Evolutionary conservation across 1,140 invertebrate species (phyloP).

Genomic region (Hermatobates lingyangjiaoensis): DNA sequence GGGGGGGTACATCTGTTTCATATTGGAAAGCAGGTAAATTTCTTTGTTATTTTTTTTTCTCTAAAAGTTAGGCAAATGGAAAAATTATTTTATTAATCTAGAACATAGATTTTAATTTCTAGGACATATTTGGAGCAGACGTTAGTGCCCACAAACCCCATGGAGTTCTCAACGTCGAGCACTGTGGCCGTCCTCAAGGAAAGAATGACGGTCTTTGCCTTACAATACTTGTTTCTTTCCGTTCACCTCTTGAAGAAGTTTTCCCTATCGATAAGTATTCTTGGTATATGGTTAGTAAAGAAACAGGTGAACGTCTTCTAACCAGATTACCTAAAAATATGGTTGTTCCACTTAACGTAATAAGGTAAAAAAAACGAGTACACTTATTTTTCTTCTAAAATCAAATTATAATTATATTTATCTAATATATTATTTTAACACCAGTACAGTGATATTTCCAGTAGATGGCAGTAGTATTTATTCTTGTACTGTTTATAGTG

Average conservation of each 20-base stretch:
- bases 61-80: too few species aligned
- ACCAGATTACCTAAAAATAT: slow-evolving; percentile 49
- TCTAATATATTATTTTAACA: too few species aligned
- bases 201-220: slow-evolving; percentile 58
- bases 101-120: slow-evolving; percentile 6
- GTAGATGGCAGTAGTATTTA: too few species aligned
- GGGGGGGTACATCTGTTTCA: too few species aligned
- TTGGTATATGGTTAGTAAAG: slow-evolving; percentile 60
- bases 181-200: slow-evolving; percentile 28
- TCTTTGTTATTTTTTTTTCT: too few species aligned
- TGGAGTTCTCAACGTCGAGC: slow-evolving; percentile 48
- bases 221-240: slow-evolving; percentile 66
- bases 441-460: too few species aligned
- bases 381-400: too few species aligned
- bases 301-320: slow-evolving; percentile 47
- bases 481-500: too few species aligned
- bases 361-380: too few species aligned
- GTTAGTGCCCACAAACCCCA: slow-evolving; percentile 68
- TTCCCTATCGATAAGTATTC: slow-evolving; percentile 68
- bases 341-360: slow-evolving; percentile 59
- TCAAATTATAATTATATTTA: too few species aligned
- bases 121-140: slow-evolving; percentile 74
- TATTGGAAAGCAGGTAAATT: too few species aligned
- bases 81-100: neutral
- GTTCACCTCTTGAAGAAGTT: slow-evolving; percentile 65